phyloP scores from a whole-genome alignment of 2,888 invertebrate genomes.

The Pasiphila rectangulata region DNA sequence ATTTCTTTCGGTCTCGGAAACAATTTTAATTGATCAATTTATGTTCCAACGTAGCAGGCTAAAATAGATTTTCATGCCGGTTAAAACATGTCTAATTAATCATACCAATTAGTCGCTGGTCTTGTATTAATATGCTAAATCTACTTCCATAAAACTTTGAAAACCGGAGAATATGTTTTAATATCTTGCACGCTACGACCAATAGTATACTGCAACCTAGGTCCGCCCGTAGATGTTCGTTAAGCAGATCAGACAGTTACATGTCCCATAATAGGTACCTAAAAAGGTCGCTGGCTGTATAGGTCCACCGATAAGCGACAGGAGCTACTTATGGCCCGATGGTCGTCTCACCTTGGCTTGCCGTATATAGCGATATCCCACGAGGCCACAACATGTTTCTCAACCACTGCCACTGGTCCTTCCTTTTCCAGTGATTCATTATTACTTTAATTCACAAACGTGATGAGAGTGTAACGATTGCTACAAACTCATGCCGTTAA shows the following conservation, averaged over 20 bases:
- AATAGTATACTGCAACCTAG: not conserved
- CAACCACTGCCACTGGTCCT: constrained; percentile 54
- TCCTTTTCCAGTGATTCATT: constrained; percentile 54
- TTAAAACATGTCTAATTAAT: constrained; percentile 9
- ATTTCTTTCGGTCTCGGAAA: constrained; percentile 35
- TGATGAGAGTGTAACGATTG: constrained; percentile 27
- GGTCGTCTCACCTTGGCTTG: constrained; percentile 65
- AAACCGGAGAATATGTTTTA: no score
- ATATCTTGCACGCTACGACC: no score
- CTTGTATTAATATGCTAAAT: not conserved
- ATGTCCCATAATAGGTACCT: constrained; percentile 29
- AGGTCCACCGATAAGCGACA: constrained; percentile 39
- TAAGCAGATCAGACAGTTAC: constrained; percentile 22
- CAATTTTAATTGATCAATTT: constrained; percentile 27
- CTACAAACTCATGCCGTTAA: constrained; percentile 16
- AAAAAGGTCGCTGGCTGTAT: constrained; percentile 36
- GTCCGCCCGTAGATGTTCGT: constrained; percentile 14
- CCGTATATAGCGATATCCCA: constrained; percentile 69
- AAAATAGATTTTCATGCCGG: not conserved
- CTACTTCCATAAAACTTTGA: no score
- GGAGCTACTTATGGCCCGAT: constrained; percentile 58
- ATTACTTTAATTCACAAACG: constrained; percentile 43
- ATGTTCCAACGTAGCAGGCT: constrained; percentile 20
- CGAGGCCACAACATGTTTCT: constrained; percentile 65
- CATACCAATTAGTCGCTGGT: not conserved